Percentiles rank a stretch among this genome's conserved stretches.
Evolutionary conservation across 1,140 invertebrate species (phyloP).

Genomic region (Calliphora vicina): DNA sequence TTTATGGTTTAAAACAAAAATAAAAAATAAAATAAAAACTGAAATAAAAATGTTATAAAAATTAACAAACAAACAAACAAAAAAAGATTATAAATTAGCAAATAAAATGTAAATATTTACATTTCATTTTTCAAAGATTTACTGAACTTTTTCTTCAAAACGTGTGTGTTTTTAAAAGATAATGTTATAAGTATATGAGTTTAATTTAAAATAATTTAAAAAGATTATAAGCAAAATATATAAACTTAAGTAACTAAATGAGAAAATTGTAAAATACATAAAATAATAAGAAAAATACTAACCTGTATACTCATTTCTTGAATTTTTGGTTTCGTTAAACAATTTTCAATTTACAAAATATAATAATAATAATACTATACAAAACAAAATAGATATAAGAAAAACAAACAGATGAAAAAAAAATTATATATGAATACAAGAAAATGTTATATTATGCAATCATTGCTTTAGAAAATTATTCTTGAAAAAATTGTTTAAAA

Average conservation of each 20-base stretch:
- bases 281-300: not conserved
- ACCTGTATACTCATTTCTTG: not conserved
- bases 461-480: not conserved
- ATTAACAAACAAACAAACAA: no score
- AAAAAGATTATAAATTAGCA: not conserved
- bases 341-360: not conserved
- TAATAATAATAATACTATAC: not conserved
- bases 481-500: no score
- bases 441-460: not conserved
- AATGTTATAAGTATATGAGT: not conserved
- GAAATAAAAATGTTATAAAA: not conserved
- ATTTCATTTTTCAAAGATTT: not conserved
- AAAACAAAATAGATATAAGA: not conserved
- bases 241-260: not conserved
- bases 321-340: not conserved
- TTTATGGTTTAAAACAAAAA: not conserved
- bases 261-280: not conserved
- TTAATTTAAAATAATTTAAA: not conserved
- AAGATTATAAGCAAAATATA: not conserved
- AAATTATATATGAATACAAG: not conserved
- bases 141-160: not conserved
- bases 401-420: not conserved
- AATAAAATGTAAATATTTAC: slow-evolving; percentile 17
- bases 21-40: not conserved
- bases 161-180: not conserved